Conservation (phyloP, 92 coral and sea anemone species). For the Umimayanthus kanabou region DNA sequence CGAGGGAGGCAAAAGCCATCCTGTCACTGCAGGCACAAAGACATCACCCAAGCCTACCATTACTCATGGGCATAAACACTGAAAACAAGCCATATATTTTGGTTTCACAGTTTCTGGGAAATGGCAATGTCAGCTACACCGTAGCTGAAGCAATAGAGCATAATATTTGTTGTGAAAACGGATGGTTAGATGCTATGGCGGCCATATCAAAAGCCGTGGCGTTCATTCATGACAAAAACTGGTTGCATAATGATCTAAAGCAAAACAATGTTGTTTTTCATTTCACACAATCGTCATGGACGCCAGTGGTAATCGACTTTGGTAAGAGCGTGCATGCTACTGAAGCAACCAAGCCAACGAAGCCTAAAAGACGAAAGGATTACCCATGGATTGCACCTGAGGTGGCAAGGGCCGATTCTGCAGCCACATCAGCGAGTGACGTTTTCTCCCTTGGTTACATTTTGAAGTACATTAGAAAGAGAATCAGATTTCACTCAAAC, state of each 20-base stretch:
- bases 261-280: constrained; percentile 32
- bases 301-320: constrained; percentile 37
- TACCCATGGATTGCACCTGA: constrained; percentile 23
- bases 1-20: constrained; percentile 11
- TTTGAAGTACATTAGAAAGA: not conserved
- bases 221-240: no score
- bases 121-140: no score
- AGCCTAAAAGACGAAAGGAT: not conserved
- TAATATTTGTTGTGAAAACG: no score
- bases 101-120: no score
- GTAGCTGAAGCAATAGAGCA: no score
- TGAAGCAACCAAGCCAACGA: not conserved
- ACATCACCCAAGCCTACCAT: not conserved
- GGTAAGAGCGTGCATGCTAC: not conserved
- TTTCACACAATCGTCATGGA: not conserved
- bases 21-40: constrained; percentile 1
- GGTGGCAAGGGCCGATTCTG: not conserved
- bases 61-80: no score
- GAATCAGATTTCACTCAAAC: no score
- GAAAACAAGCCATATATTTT: no score
- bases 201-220: no score
- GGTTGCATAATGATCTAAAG: constrained; percentile 35
- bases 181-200: no score
- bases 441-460: constrained; percentile 11
- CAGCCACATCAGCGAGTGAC: constrained; percentile 1